These are phyloP conservation scores for Tetramorium simillimum DNA, from an alignment of 1,140 invertebrate genomes.

Conservation along the genomic window DNA sequence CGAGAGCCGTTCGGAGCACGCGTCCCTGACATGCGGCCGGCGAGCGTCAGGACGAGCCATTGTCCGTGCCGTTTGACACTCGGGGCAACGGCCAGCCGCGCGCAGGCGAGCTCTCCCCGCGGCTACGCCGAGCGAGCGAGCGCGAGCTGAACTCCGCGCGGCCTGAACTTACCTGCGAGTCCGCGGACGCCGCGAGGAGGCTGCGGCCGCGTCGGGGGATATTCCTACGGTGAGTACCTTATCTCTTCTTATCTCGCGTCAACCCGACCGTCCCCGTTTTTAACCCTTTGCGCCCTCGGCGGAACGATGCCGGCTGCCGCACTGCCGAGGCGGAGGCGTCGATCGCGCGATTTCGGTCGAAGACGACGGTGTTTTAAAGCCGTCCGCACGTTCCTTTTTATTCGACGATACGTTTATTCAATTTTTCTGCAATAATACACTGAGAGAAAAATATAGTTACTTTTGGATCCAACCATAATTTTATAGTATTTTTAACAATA, in stretches of 20 bases:
- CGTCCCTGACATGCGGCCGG: conserved; percentile 43
- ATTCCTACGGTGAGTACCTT: conserved; percentile 29
- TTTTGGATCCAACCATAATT: too few species aligned
- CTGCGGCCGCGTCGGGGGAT: not conserved
- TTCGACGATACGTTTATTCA: not conserved
- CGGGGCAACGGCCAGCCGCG: conserved; percentile 53
- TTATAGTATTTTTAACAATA: too few species aligned
- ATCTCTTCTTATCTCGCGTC: not conserved
- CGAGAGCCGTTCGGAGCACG: not conserved
- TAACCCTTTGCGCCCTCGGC: not conserved
- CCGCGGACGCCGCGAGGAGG: not conserved
- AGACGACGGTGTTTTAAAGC: not conserved
- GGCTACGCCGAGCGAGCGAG: not conserved
- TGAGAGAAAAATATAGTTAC: too few species aligned
- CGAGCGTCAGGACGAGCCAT: conserved; percentile 29
- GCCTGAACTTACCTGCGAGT: conserved; percentile 21
- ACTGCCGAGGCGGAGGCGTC: not conserved
- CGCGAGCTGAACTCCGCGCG: not conserved
- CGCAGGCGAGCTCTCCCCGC: not conserved
- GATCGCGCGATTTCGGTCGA: not conserved
- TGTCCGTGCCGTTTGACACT: conserved; percentile 47
- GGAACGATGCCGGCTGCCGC: too few species aligned
- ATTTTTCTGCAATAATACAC: not conserved
- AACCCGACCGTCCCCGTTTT: not conserved
- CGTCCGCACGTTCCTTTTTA: too few species aligned